Conservation (phyloP, 2,888 invertebrate species). For the Hypercompe scribonia region DNA sequence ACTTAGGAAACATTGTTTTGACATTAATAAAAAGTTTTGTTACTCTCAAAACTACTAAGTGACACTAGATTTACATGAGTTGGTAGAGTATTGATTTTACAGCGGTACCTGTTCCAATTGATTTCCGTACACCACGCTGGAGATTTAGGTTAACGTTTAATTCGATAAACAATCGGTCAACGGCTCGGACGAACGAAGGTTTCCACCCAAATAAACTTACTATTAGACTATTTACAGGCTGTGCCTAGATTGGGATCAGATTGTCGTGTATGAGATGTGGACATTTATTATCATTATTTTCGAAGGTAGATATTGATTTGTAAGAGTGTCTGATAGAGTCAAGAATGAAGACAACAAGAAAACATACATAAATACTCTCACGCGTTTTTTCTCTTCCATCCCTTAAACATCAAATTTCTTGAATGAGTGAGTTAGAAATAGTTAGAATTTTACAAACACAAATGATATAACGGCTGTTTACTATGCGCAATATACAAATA, state of each 20-base stretch:
- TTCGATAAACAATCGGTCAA: conserved; percentile 11
- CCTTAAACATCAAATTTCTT: no score
- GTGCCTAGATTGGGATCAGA: background rate
- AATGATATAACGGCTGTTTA: no score
- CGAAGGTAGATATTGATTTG: background rate
- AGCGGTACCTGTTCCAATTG: background rate
- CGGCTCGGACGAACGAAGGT: background rate
- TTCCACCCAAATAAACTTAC: background rate
- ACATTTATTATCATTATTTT: no score
- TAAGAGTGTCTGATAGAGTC: no score
- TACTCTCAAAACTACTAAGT: no score
- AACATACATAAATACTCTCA: no score
- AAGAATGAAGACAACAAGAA: no score
- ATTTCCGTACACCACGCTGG: conserved; percentile 5
- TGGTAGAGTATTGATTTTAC: conserved; percentile 3
- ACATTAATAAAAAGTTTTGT: background rate
- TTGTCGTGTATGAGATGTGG: no score
- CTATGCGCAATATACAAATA: no score
- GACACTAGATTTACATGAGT: background rate
- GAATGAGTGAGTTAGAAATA: no score
- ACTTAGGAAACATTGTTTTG: background rate
- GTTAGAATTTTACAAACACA: no score
- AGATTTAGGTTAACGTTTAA: conserved; percentile 9
- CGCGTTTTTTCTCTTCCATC: no score
- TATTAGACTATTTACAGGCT: background rate